These are phyloP conservation scores for Malaclemys terrapin DNA, from an alignment of 2,113 vertebrate genomes.

Conservation along the genomic window DNA sequence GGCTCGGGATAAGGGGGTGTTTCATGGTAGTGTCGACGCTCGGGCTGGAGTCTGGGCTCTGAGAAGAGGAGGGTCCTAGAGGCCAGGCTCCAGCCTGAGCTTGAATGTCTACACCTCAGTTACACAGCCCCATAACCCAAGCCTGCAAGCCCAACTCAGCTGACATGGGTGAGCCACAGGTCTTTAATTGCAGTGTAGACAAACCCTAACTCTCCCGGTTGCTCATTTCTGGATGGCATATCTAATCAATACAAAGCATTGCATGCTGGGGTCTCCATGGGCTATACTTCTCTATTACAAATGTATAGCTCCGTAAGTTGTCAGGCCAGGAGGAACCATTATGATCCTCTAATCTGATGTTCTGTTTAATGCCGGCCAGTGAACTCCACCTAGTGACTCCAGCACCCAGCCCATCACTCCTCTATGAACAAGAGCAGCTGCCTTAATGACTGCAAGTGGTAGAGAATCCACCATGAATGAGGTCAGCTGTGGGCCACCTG, in stretches of 20 bases:
- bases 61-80: too few relatives aligned
- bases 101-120: too few relatives aligned
- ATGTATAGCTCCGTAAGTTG: background rate
- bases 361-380: background rate
- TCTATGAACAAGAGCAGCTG: background rate
- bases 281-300: background rate
- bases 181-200: background rate
- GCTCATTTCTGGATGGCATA: too few relatives aligned
- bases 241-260: background rate
- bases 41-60: too few relatives aligned
- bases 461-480: fast-evolving
- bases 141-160: too few relatives aligned
- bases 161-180: too few relatives aligned
- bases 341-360: background rate
- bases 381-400: background rate
- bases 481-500: background rate
- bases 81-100: too few relatives aligned
- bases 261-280: background rate
- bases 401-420: background rate
- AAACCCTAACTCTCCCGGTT: background rate
- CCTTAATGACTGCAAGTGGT: background rate
- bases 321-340: background rate
- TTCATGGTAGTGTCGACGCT: too few relatives aligned
- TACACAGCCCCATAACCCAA: too few relatives aligned
- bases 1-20: too few relatives aligned